Conservation (phyloP, 2,888 invertebrate genomes). For the Artemia sinica region DNA sequence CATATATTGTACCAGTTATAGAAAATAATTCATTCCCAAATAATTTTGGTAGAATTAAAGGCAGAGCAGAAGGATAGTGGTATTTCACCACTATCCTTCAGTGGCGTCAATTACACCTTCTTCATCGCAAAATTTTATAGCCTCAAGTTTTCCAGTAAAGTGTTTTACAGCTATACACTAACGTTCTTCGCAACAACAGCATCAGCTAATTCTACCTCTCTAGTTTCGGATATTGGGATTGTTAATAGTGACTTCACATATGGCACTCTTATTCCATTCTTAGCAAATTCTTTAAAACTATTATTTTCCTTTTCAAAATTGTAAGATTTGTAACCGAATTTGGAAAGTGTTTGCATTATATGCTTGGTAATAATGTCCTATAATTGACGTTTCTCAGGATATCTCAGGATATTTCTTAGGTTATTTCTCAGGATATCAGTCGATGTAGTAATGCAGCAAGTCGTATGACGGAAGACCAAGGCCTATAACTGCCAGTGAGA, state of each 20-base stretch:
- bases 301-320: neutral
- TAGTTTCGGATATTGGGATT: neutral
- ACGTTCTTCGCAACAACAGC: neutral
- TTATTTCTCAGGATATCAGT: constrained; percentile 1
- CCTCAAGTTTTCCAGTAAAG: neutral
- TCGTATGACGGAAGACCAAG: neutral
- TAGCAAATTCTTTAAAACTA: neutral
- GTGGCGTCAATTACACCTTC: neutral
- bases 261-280: neutral
- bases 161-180: neutral
- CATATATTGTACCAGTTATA: neutral
- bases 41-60: neutral
- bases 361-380: neutral
- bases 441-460: neutral
- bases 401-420: no score
- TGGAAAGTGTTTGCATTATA: neutral
- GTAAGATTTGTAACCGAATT: neutral
- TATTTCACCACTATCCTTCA: no score
- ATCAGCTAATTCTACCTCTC: neutral
- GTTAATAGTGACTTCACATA: neutral
- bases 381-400: no score
- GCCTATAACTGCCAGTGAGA: neutral
- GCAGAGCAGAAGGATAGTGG: neutral
- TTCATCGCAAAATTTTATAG: neutral
- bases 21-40: neutral